Conservation (phyloP, 2,888 invertebrate species). For the Lochmaea capreae region DNA sequence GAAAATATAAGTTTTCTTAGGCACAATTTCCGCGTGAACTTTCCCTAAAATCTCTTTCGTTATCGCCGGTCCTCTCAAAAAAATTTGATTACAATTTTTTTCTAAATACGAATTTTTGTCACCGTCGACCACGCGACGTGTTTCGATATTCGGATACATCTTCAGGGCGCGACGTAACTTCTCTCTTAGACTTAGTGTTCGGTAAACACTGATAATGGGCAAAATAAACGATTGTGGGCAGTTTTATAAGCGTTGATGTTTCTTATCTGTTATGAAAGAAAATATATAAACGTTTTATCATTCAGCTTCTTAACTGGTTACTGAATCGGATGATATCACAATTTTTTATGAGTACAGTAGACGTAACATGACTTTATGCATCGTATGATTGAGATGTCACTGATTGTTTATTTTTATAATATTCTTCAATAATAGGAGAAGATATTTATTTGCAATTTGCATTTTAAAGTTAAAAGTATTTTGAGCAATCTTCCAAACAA, state of each 20-base stretch:
- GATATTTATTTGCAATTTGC: not conserved
- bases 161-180: slow-evolving; percentile 3
- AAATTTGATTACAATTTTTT: slow-evolving; percentile 60
- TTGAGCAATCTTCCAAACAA: not conserved
- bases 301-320: slow-evolving; percentile 7
- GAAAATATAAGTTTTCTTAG: slow-evolving; percentile 56
- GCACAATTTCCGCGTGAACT: slow-evolving; percentile 58
- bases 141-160: slow-evolving; percentile 9
- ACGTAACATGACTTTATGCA: not conserved
- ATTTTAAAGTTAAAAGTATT: not conserved
- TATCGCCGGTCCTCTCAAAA: slow-evolving; percentile 58
- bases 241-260: slow-evolving; percentile 6
- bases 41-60: slow-evolving; percentile 61
- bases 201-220: slow-evolving; percentile 18
- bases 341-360: slow-evolving; percentile 8
- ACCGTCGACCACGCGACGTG: not conserved
- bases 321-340: slow-evolving; percentile 7
- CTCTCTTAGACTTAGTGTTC: slow-evolving; percentile 6
- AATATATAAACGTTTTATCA: slow-evolving; percentile 4
- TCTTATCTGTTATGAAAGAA: slow-evolving; percentile 16
- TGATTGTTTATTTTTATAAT: slow-evolving; percentile 8
- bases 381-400: slow-evolving; percentile 11
- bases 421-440: not conserved
- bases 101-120: slow-evolving; percentile 47
- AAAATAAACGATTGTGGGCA: not conserved